Base-by-base conservation (phyloP, 2,888 invertebrate genomes). In the Arge pagana region DNA sequence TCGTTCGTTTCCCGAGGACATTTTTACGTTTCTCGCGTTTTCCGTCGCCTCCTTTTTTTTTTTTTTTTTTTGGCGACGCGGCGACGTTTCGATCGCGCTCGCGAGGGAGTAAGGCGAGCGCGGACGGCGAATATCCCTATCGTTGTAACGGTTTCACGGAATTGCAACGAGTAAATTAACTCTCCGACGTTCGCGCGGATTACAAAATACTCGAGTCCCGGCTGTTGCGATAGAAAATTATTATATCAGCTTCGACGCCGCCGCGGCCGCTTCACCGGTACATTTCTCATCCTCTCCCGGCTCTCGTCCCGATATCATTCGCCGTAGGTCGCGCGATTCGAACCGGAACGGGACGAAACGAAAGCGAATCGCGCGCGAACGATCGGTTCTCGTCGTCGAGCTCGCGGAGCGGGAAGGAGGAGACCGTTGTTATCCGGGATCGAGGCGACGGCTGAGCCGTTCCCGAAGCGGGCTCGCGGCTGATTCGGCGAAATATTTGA, bases 121-220 rank as follows among this genome's bases (percentile, higher is more conserved):
- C n/a, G n/a, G n/a, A n/a, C n/a, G n/a, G n/a, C n/a, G n/a, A n/a
- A n/a, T n/a, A n/a, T n/a, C n/a, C n/a, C n/a, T n/a, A n/a, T n/a
- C n/a, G n/a, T n/a, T n/a, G n/a, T n/a, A n/a, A n/a, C n/a, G n/a
- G n/a, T n/a, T n/a, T n/a, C 64, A 57, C 59, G 53, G 58, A 64
- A 69, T 68, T 64, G 65, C 65, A 48, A 55, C 55, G 60, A 50
- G 64, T 53, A 60, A 64, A 67, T 68, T 67, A 68, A 59, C 61
- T 59, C 58, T 50, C 56, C 53, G 40, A 53, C 50, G 56, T 57
- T 61, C 53, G 59, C 52, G 52, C 57, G 42, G 16, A 56, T 56
- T 54, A 55, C 58, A 57, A 56, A 58, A 61, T 48, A 43, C 50
- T n/a, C n/a, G n/a, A n/a, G n/a, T n/a, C n/a, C n/a, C n/a, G n/a